Base-by-base conservation (phyloP, 1,140 invertebrate species). In the Drosophila murphyi region DNA sequence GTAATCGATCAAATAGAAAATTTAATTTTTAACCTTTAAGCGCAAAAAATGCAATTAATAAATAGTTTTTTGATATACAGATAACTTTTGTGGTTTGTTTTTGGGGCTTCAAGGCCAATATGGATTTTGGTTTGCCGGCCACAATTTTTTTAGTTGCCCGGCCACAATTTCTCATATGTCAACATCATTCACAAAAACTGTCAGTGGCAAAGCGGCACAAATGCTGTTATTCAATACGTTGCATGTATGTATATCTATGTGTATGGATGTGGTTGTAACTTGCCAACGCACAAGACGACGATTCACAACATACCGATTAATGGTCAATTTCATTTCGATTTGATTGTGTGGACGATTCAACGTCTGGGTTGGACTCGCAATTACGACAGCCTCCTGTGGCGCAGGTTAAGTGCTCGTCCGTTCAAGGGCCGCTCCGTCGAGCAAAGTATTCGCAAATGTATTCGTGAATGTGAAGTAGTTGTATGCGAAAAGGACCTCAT, bases 291-390 rank as follows among this genome's bases (percentile, higher is more conserved):
- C 54, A 20, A 20, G 20, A 20, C 20, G 20, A 20, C 20, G 20
- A 20, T 39, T 28, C 31, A 7, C 50, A 37, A 31, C 65, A 60
- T 10, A 61, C 41, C 72, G 75, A 91, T 88, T 91, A 91, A 88
- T 91, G 88, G 80, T 91, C 88, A 88, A 91, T 91, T 91, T 88
- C 83, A 91, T 88, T 91, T 83, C 82, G 80, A 91, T 91, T 91
- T 82, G 80, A 81, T 83, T 82, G 75, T 72, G 52, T 71, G 34
- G 59, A 51, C 37, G 54, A 50, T 71, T 70, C 48, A 71, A 56
- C 52, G 54, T 76, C 72, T 65, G 65, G 64, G 64, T 48, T 63
- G 45, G 60, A 68, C 80, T 78, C 74, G 71, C 85, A 82, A 82
- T 82, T 86, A 88, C 78, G 64, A 52, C 69, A 67, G 83, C 71